phyloP scores from a whole-genome alignment of 2,888 invertebrate species.

The Leucozona laternaria region DNA sequence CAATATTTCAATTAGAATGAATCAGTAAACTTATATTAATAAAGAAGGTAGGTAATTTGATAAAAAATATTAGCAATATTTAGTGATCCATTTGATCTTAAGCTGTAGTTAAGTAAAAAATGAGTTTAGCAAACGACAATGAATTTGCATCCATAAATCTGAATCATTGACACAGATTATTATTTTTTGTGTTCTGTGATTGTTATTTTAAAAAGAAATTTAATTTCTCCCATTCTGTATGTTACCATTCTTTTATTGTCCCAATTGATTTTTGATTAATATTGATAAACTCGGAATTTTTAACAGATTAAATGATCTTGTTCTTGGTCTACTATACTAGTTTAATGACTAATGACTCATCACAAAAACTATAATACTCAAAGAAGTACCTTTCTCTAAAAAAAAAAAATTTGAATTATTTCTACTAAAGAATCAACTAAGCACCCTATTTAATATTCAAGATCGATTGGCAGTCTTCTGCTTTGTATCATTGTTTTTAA shows the following conservation, averaged over 20 bases:
- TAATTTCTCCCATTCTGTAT: too few species aligned
- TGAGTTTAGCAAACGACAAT: too few species aligned
- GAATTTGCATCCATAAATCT: too few species aligned
- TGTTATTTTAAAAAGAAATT: too few species aligned
- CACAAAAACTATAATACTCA: background rate
- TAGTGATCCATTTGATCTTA: too few species aligned
- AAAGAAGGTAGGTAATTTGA: too few species aligned
- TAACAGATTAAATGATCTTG: background rate
- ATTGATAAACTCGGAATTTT: background rate
- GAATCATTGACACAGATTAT: too few species aligned
- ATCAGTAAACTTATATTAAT: too few species aligned
- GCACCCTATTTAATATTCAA: slow-evolving; percentile 49
- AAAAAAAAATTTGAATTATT: background rate
- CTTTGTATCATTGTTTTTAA: slow-evolving; percentile 12
- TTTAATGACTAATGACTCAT: background rate
- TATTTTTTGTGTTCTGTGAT: too few species aligned
- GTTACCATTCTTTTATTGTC: background rate
- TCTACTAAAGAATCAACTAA: background rate
- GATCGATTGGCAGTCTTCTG: slow-evolving; percentile 47
- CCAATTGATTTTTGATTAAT: background rate
- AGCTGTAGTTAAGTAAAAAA: too few species aligned
- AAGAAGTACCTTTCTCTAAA: background rate
- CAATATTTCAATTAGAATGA: too few species aligned
- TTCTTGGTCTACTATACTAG: background rate
- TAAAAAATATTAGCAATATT: too few species aligned